These are phyloP conservation scores for Zygothrica quintamaculata DNA, from an alignment of 2,888 invertebrate species.

Conservation along the genomic window DNA sequence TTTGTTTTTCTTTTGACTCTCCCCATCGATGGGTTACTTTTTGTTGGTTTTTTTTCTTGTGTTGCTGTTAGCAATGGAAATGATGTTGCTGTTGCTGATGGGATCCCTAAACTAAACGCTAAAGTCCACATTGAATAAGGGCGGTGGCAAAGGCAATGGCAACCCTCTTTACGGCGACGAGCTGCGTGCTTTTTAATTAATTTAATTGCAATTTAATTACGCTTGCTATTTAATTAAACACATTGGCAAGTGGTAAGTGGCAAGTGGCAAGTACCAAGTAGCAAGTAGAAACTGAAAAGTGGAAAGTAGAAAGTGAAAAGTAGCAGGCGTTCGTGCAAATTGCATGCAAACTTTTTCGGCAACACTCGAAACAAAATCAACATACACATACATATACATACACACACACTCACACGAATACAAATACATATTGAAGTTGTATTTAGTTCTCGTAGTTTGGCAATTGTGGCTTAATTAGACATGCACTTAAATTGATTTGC, in stretches of 20 bases:
- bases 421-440: slow-evolving; percentile 3
- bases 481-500: slow-evolving; percentile 69
- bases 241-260: slow-evolving; percentile 59
- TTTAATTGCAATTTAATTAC: slow-evolving; percentile 83
- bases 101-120: slow-evolving; percentile 64
- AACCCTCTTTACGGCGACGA: slow-evolving; percentile 60
- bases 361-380: slow-evolving; percentile 47
- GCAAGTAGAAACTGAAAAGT: slow-evolving; percentile 70
- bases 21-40: slow-evolving; percentile 10
- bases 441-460: slow-evolving; percentile 52
- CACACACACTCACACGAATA: slow-evolving; percentile 2
- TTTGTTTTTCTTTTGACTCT: slow-evolving; percentile 63
- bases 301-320: slow-evolving; percentile 2
- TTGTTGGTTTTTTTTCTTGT: not conserved
- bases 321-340: slow-evolving; percentile 63
- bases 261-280: slow-evolving; percentile 28
- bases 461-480: slow-evolving; percentile 72
- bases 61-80: not conserved
- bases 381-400: slow-evolving; percentile 18
- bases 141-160: slow-evolving; percentile 15
- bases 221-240: slow-evolving; percentile 82
- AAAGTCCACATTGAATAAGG: slow-evolving; percentile 18
- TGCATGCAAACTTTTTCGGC: slow-evolving; percentile 65
- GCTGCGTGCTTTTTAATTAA: slow-evolving; percentile 82
- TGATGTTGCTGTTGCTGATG: not conserved